Base-by-base conservation (phyloP, 2,797 vertebrate genomes). In the Manis crassicaudata region DNA sequence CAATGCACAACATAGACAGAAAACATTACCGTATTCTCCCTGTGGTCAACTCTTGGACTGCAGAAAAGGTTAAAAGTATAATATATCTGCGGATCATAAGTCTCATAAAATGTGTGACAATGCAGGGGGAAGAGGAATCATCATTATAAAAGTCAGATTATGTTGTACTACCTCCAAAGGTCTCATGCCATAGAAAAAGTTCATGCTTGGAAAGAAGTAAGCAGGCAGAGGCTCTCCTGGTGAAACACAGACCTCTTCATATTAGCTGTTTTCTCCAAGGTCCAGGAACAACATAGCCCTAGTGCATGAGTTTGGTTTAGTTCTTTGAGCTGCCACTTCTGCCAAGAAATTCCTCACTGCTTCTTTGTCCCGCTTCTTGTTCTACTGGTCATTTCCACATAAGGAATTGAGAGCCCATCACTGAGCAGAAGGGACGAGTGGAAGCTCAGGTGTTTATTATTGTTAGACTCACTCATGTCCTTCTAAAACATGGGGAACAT, bases 301-400 rank as follows among this genome's bases (percentile, higher is more conserved):
- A 50, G 13, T 27, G 29, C n/a, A 32, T 25, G 67, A 79, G 62
- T 96, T 94, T 96, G 62, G 84, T 94, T 97, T 88, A 83, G 43
- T 85, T 96, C 85, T 90, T 52, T 73, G 86, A 56, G 40, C 46
- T n/a, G 20, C 40, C 82, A 68, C 50, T 92, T 90, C 73, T 95
- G 68, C 95, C 84, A 90, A 92, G 80, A 96, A 96, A 93, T 25
- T 40, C 81, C 63, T 90, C 46, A 8, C 65, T 46, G 23, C 68
- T 35, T 93, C 67, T 81, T 58, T 84, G 88, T 72, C 79, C 72
- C 76, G 37, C 83, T 73, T 87, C 7, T 82, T 73, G 35, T 82
- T 84, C 43, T 3, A 21, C 50, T 70, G 54, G 52, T 52, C 73
- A 20, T 81, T 96, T 94, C 65, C 60, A 80, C n/a, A 8, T 62